Base-by-base conservation (phyloP, 1,140 invertebrate genomes). In the Sipha flava region DNA sequence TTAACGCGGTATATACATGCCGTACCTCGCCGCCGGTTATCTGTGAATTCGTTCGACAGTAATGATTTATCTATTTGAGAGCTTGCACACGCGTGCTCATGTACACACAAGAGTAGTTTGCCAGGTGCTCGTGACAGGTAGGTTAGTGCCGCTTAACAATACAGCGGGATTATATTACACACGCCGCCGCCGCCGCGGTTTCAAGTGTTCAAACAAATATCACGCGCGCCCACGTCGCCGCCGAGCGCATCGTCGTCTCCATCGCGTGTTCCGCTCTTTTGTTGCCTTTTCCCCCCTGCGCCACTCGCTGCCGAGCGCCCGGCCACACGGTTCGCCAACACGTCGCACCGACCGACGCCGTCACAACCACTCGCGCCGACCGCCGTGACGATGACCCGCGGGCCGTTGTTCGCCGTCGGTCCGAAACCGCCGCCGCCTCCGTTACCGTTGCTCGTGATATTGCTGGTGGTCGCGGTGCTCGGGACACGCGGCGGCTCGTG, bases 1-100 rank as follows among this genome's bases (percentile, higher is more conserved):
- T 18, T 47, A 47, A 54, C 12, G 23, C 23, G n/a, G n/a, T n/a
- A n/a, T n/a, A n/a, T 40, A 40, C 37, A 10, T 10, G 10, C 10
- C 5, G 4, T 10, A 40, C 4, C 37, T 40, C 37, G 40, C 40
- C 29, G n/a, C 14, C 62, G 23, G 66, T 47, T 70, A 70, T 70
- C 66, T 47, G 21, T 26, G 18, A n/a, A 70, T 47, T 10, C 40
- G 66, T 70, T 70, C 43, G 66, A 45, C 66, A 47, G n/a, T 49
- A 57, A 70, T 70, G 66, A 70, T 70, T 70, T 70, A 70, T 70
- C 66, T 70, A 14, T 29, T 70, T n/a, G 66, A 70, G 66, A 70
- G 66, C 43, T 1, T 14, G 29, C 23, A 29, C 23, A 57, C 52
- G 29, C 10, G 12, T 4, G 14, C 12, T 14, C 23, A 4, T 12